These are phyloP conservation scores for Dysdera silvatica DNA, from an alignment of 1,140 invertebrate species.

Conservation along the genomic window DNA sequence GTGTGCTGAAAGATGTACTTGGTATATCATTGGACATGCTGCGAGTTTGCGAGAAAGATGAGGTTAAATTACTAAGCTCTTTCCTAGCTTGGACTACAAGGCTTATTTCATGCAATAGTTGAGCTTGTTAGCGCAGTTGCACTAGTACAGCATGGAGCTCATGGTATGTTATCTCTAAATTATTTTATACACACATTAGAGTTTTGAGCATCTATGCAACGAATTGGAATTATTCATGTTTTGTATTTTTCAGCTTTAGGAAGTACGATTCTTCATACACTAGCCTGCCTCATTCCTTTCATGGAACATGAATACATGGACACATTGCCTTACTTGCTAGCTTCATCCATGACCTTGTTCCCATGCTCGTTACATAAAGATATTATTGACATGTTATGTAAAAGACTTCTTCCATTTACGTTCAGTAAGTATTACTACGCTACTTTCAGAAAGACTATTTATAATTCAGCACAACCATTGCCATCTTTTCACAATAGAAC, in stretches of 20 bases:
- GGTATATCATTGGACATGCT: conserved; percentile 83
- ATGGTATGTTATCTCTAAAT: conserved; percentile 50
- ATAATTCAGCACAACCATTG: not conserved
- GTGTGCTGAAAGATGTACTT: conserved; percentile 89
- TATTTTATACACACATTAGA: not conserved
- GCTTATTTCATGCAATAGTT: conserved; percentile 78
- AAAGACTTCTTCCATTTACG: conserved; percentile 92
- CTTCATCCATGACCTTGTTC: conserved; percentile 84
- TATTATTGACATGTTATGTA: conserved; percentile 89
- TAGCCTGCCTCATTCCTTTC: conserved; percentile 89
- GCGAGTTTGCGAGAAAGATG: conserved; percentile 71
- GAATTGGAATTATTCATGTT: not conserved
- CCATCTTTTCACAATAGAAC: not conserved
- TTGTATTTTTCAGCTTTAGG: conserved; percentile 65
- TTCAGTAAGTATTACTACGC: conserved; percentile 74
- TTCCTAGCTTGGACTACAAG: conserved; percentile 91
- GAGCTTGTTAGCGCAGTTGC: conserved; percentile 74
- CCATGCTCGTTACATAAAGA: conserved; percentile 85
- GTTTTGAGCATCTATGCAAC: not conserved
- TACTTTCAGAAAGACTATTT: not conserved
- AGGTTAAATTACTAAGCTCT: conserved; percentile 73
- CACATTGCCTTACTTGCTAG: conserved; percentile 85
- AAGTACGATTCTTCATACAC: conserved; percentile 75
- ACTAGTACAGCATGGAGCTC: conserved; percentile 70
- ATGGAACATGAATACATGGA: conserved; percentile 92